phyloP scores from a whole-genome alignment of 2,888 invertebrate genomes.

The Omphaloscelis lunosa region DNA sequence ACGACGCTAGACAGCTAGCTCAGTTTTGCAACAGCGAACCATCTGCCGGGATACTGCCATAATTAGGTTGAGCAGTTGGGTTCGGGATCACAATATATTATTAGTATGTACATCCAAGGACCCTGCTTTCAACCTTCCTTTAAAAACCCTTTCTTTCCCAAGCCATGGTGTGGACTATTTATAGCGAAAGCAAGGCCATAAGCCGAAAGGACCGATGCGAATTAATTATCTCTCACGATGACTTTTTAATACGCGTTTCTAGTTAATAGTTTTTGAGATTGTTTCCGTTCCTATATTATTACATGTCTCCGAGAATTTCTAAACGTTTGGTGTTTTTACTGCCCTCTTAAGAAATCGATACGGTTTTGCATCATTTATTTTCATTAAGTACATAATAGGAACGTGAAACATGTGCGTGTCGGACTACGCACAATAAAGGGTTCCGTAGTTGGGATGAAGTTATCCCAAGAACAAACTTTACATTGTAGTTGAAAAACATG shows the following conservation, averaged over 20 bases:
- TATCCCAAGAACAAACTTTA: too few species aligned
- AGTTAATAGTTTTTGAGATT: constrained; percentile 3
- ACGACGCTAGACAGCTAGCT: background rate
- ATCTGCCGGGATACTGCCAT: background rate
- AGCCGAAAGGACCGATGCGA: constrained; percentile 12
- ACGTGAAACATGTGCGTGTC: too few species aligned
- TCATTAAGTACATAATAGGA: background rate
- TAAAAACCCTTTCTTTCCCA: constrained; percentile 35
- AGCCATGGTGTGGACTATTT: constrained; percentile 40
- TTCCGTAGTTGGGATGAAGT: too few species aligned
- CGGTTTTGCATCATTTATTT: background rate
- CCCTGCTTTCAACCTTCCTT: constrained; percentile 24
- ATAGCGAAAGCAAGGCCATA: constrained; percentile 31
- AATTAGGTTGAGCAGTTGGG: constrained; percentile 18
- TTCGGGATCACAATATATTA: constrained; percentile 20
- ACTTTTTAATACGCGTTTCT: background rate
- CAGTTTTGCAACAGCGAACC: background rate
- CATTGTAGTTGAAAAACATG: too few species aligned
- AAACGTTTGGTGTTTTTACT: background rate
- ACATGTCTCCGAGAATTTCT: background rate
- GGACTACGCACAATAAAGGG: too few species aligned
- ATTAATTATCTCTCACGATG: constrained; percentile 31
- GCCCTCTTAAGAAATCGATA: background rate
- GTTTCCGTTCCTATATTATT: background rate
- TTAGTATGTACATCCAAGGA: constrained; percentile 22